phyloP scores from a whole-genome alignment of 2,113 vertebrate genomes.

The Thalassoma bifasciatum region DNA sequence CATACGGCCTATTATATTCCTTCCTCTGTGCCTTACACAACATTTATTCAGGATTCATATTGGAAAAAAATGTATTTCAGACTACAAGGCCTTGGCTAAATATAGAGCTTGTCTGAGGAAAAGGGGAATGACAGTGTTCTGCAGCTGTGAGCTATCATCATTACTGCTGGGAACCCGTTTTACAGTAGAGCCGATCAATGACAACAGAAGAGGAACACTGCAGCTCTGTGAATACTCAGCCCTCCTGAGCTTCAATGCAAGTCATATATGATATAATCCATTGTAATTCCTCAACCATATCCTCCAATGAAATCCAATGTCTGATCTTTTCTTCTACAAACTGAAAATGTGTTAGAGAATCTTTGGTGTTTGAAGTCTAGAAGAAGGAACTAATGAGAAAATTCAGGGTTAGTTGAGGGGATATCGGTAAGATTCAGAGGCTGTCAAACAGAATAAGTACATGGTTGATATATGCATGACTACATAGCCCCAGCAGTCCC shows the following conservation, averaged over 20 bases:
- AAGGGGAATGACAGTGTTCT: constrained; percentile 36
- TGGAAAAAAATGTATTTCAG: constrained; percentile 29
- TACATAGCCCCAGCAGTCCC: no score
- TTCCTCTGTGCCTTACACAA: not conserved
- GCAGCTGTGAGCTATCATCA: constrained; percentile 45
- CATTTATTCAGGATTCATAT: constrained; percentile 11
- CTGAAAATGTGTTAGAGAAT: not conserved
- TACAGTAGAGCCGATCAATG: constrained; percentile 38
- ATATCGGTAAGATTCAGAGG: not conserved
- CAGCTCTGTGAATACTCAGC: not conserved
- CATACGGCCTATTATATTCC: not conserved
- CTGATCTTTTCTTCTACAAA: not conserved
- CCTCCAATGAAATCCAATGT: not conserved
- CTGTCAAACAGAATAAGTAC: not conserved
- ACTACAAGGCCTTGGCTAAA: constrained; percentile 37
- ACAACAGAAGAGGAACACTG: constrained; percentile 10
- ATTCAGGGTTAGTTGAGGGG: not conserved
- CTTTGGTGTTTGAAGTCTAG: not conserved
- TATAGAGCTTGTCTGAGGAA: constrained; percentile 36
- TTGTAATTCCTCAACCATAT: not conserved
- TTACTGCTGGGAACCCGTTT: constrained; percentile 42
- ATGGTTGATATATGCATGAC: not conserved
- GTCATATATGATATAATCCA: not conserved
- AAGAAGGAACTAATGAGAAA: not conserved
- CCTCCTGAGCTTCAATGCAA: not conserved